Conservation (phyloP, 2,888 invertebrate genomes). For the Criorhina ranunculi region DNA sequence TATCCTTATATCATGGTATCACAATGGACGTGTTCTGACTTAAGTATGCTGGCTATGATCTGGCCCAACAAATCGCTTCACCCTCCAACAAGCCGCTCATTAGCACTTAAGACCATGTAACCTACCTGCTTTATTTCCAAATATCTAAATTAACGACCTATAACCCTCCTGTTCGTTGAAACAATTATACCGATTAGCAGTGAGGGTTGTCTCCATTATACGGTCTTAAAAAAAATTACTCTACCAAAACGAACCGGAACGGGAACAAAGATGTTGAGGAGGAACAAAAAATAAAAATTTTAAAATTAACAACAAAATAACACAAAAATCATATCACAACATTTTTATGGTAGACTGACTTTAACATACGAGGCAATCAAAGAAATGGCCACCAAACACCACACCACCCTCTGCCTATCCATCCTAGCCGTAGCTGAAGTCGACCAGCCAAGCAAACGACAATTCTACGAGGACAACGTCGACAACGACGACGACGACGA, state of each 20-base stretch:
- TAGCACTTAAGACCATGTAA: not conserved
- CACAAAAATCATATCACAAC: conserved; percentile 32
- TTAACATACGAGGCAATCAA: conserved; percentile 61
- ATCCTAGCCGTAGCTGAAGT: conserved; percentile 40
- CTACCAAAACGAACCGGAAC: conserved; percentile 72
- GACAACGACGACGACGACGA: conserved; percentile 56
- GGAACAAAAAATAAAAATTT: conserved; percentile 12
- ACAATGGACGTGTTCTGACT: no score
- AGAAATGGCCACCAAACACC: conserved; percentile 39
- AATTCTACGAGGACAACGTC: conserved; percentile 67
- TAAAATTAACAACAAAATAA: conserved; percentile 46
- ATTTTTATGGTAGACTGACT: conserved; percentile 61
- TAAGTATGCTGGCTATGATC: no score
- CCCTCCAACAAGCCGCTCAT: conserved; percentile 3
- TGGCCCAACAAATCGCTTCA: no score
- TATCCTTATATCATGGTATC: no score
- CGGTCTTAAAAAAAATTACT: conserved; percentile 45
- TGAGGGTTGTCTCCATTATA: conserved; percentile 45
- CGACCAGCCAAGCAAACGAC: no score
- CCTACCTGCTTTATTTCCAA: not conserved
- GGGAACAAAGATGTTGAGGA: conserved; percentile 71
- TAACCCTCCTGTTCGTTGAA: conserved; percentile 32
- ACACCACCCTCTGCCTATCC: conserved; percentile 53
- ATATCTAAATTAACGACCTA: conserved; percentile 42
- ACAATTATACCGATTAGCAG: conserved; percentile 43